A percentile compares a stretch with the other conserved stretches of the same genome.
Conservation (phyloP, 2,888 invertebrate species). For the Drosophila flavopinicola region DNA sequence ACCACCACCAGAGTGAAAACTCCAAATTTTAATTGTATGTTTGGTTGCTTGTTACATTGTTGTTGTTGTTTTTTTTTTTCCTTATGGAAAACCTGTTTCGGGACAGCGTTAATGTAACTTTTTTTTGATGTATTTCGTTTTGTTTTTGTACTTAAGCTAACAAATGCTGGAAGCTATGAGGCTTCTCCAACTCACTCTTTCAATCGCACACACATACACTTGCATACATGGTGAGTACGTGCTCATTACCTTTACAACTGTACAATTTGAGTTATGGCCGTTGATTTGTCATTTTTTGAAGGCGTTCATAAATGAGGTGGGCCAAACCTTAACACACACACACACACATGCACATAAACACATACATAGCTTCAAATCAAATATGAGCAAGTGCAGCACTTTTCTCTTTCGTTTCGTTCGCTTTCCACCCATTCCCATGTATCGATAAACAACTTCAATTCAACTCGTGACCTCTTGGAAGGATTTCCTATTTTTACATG, state of each 20-base stretch:
- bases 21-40: slow-evolving; percentile 28
- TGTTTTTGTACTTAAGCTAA: slow-evolving; percentile 25
- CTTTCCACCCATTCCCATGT: slow-evolving; percentile 34
- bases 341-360: slow-evolving; percentile 5
- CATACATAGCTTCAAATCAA: not conserved
- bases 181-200: slow-evolving; percentile 38
- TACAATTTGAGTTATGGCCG: slow-evolving; percentile 56
- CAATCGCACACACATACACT: slow-evolving; percentile 15
- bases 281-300: slow-evolving; percentile 39
- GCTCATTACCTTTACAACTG: slow-evolving; percentile 58
- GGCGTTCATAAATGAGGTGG: slow-evolving; percentile 43
- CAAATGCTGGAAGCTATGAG: slow-evolving; percentile 39
- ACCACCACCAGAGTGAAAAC: slow-evolving; percentile 61
- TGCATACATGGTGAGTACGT: slow-evolving; percentile 32
- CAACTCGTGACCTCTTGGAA: slow-evolving; percentile 75
- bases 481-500: slow-evolving; percentile 74
- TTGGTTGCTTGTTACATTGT: slow-evolving; percentile 11
- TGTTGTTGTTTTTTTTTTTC: not conserved
- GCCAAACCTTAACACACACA: slow-evolving; percentile 23
- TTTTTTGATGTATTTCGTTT: slow-evolving; percentile 17
- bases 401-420: slow-evolving; percentile 3
- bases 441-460: slow-evolving; percentile 60
- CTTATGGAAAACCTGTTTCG: slow-evolving; percentile 51
- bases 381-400: slow-evolving; percentile 47
- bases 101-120: slow-evolving; percentile 28